phyloP scores from a whole-genome alignment of 2,113 vertebrate species.

The Myotis brandtii region DNA sequence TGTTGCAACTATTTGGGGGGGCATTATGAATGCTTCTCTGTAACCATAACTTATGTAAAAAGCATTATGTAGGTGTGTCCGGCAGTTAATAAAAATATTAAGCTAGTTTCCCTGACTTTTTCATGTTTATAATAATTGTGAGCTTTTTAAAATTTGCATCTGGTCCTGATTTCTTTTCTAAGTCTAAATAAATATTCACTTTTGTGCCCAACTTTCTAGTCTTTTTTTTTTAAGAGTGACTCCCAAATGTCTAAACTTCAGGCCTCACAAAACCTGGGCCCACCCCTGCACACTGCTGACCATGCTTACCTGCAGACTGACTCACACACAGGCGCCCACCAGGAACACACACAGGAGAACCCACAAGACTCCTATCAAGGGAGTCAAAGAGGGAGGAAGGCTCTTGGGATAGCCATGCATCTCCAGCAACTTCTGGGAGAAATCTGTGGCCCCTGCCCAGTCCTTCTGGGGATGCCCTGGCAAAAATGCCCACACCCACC shows the following conservation, averaged over 20 bases:
- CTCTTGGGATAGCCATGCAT: not conserved
- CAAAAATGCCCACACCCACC: not conserved
- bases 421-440: not conserved
- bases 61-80: conserved; percentile 4
- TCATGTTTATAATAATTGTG: not conserved
- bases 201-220: not conserved
- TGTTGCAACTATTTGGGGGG: not conserved
- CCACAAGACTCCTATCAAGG: not conserved
- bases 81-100: conserved; percentile 24
- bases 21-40: conserved; percentile 18
- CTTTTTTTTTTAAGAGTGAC: not conserved
- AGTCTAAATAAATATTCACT: conserved; percentile 26
- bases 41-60: conserved; percentile 39
- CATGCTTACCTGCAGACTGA: not conserved
- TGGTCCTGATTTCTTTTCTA: conserved; percentile 39
- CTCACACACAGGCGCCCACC: too few relatives aligned
- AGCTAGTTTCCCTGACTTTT: not conserved
- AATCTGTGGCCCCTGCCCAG: not conserved
- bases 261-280: not conserved
- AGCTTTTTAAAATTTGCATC: conserved; percentile 20
- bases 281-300: not conserved
- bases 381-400: not conserved
- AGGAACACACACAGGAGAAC: not conserved
- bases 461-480: not conserved
- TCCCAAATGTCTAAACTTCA: not conserved